Evolutionary conservation across 2,113 vertebrate species (phyloP).

Genomic region (Mastomys natalensis): DNA sequence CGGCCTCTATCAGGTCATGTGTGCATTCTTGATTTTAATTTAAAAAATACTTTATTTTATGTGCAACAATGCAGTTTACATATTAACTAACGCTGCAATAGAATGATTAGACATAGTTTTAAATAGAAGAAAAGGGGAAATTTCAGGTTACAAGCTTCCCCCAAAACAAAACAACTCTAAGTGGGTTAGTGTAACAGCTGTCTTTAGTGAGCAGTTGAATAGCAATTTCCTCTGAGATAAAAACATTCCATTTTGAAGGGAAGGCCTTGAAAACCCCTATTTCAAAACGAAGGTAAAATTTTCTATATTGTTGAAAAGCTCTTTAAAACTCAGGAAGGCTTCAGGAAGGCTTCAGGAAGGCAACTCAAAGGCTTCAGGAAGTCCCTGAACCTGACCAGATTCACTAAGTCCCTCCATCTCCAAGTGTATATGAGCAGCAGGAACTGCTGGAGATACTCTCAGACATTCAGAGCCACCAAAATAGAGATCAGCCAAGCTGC

Average conservation of each 20-base stretch:
- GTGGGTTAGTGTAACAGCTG: neutral
- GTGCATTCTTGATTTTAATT: neutral
- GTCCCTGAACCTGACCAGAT: neutral
- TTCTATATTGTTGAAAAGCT: neutral
- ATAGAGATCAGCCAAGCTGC: neutral
- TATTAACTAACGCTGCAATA: neutral
- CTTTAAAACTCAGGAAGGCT: neutral
- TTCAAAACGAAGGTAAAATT: neutral
- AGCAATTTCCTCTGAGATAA: neutral
- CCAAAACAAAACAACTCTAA: neutral
- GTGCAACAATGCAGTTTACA: neutral
- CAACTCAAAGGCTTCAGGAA: neutral
- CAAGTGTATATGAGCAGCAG: neutral
- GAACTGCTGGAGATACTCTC: neutral
- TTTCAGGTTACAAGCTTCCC: neutral
- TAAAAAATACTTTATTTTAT: neutral
- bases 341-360: too few relatives aligned
- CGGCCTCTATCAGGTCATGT: neutral
- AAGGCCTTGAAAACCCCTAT: neutral
- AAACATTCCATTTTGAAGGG: neutral
- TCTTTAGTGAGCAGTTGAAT: neutral
- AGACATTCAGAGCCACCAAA: neutral
- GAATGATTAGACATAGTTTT: neutral
- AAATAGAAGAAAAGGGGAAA: neutral
- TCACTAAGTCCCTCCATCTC: neutral